Evolutionary conservation across 1,140 invertebrate species (phyloP).

Genomic region (Solenopsis fugax): DNA sequence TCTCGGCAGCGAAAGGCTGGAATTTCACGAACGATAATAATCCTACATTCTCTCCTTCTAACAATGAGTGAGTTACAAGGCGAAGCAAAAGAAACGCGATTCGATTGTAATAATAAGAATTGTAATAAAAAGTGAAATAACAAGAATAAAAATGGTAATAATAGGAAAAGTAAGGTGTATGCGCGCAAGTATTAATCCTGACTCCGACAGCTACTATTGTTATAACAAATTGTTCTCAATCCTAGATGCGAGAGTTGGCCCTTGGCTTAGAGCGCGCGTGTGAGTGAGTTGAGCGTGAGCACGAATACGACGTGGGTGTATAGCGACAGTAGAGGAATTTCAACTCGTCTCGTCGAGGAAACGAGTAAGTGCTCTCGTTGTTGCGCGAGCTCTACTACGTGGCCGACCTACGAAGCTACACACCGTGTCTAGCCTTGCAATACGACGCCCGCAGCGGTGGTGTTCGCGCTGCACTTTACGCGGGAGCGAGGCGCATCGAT

Average conservation of each 20-base stretch:
- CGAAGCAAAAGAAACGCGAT: neutral
- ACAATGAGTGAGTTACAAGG: neutral
- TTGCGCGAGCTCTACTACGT: conserved; percentile 59
- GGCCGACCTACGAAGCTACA: conserved; percentile 50
- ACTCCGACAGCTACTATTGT: neutral
- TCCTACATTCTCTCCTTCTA: neutral
- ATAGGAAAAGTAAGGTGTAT: neutral
- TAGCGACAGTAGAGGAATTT: conserved; percentile 26
- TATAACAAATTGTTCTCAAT: conserved; percentile 45
- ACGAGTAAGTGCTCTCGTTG: conserved; percentile 63
- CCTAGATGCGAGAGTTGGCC: neutral
- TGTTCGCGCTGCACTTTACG: conserved; percentile 46
- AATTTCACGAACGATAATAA: conserved; percentile 23
- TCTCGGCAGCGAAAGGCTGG: conserved; percentile 6
- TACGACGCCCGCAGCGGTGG: conserved; percentile 13
- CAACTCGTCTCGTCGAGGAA: conserved; percentile 26
- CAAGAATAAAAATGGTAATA: neutral
- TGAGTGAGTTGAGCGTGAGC: neutral
- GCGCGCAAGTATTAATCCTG: neutral
- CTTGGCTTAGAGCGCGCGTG: too few relatives aligned
- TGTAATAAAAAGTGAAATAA: neutral
- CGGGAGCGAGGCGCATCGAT: conserved; percentile 45
- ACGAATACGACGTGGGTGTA: conserved; percentile 20
- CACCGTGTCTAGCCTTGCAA: conserved; percentile 39
- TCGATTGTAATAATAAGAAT: neutral